Conservation (phyloP, 1,140 invertebrate species). For the Oscheius sp. region DNA sequence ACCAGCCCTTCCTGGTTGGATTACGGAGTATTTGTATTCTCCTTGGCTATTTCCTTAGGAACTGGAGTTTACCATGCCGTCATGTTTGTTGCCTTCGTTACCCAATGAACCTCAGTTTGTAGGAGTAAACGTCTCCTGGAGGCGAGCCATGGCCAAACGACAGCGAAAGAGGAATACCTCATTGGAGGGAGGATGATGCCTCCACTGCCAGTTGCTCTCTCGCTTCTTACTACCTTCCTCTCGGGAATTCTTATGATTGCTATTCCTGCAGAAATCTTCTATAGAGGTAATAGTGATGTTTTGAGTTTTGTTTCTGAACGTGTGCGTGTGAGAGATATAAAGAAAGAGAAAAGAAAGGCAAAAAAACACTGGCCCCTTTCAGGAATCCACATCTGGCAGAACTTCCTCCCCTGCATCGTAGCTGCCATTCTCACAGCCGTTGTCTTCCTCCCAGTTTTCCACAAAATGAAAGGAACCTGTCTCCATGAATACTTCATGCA, state of each 20-base stretch:
- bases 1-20: too few relatives aligned
- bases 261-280: conserved; percentile 56
- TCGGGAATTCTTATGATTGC: conserved; percentile 52
- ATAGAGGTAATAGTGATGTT: conserved; percentile 21
- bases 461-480: conserved; percentile 50
- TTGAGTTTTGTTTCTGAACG: background rate
- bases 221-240: conserved; percentile 57
- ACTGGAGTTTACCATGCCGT: conserved; percentile 40
- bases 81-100: conserved; percentile 22
- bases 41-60: conserved; percentile 24
- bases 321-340: too few relatives aligned
- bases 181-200: conserved; percentile 53
- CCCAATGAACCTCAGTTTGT: too few relatives aligned
- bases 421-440: conserved; percentile 40
- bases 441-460: conserved; percentile 47
- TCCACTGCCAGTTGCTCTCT: conserved; percentile 54
- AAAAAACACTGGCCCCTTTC: background rate
- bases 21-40: conserved; percentile 32
- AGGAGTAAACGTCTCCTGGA: background rate
- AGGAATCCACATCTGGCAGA: conserved; percentile 46
- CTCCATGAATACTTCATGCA: conserved; percentile 55
- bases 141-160: background rate
- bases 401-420: conserved; percentile 38
- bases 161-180: conserved; percentile 16
- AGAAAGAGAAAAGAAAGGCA: too few relatives aligned